Percentiles rank a stretch among this genome's conserved stretches.
Evolutionary conservation across 2,888 invertebrate genomes (phyloP).

Genomic region (Tupiocoris notatus): DNA sequence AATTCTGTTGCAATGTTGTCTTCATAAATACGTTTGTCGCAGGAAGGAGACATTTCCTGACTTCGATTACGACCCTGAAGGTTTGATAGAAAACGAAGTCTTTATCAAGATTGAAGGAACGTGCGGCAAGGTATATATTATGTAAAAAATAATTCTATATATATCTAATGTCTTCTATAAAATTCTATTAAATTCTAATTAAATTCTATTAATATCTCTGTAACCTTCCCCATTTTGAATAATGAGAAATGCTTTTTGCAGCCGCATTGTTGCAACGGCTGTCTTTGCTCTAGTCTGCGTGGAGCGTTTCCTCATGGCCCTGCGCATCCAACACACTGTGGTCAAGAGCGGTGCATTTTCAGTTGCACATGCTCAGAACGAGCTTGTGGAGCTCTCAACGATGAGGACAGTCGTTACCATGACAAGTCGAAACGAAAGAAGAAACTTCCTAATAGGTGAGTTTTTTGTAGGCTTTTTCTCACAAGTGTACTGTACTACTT

Average conservation of each 20-base stretch:
- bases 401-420: conserved; percentile 14
- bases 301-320: conserved; percentile 18
- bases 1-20: too few species aligned
- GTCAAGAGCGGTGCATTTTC: conserved; percentile 19
- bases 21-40: too few species aligned
- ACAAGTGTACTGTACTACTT: too few species aligned
- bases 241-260: too few species aligned
- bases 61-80: conserved; percentile 12
- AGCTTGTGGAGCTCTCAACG: not conserved
- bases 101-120: conserved; percentile 6
- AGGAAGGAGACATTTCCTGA: not conserved
- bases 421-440: conserved; percentile 29
- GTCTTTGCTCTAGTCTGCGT: conserved; percentile 19
- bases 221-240: too few species aligned
- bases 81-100: not conserved
- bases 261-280: conserved; percentile 14
- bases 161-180: too few species aligned
- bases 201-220: too few species aligned
- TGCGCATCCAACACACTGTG: conserved; percentile 11
- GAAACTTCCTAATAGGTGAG: conserved; percentile 16
- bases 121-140: conserved; percentile 21
- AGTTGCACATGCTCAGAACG: conserved; percentile 9
- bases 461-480: too few species aligned
- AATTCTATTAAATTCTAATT: too few species aligned
- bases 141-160: too few species aligned